Conservation (phyloP, 2,113 vertebrate species). For the Sinocyclocheilus anshuiensis region DNA sequence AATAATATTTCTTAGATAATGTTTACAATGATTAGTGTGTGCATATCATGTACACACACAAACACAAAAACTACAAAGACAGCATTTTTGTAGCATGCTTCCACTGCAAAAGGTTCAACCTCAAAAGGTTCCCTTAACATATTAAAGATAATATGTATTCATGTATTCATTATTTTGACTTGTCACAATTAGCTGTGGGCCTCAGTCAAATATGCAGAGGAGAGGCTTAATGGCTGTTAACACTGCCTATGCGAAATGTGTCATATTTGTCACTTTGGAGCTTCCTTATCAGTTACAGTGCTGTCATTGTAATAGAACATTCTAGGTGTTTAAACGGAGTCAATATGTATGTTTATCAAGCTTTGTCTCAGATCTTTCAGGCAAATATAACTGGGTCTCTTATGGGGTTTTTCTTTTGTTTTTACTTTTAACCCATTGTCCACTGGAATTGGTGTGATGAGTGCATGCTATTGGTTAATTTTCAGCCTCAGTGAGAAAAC, state of each 20-base stretch:
- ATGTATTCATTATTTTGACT: too few relatives aligned
- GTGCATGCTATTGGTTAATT: too few relatives aligned
- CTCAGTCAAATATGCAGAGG: neutral
- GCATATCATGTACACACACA: neutral
- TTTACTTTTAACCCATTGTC: too few relatives aligned
- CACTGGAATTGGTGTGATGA: too few relatives aligned
- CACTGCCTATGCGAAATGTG: neutral
- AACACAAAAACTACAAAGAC: neutral
- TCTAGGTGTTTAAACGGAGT: neutral
- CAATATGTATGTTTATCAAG: neutral
- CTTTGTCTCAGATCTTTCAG: neutral
- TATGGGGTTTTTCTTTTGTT: too few relatives aligned
- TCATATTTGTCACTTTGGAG: neutral
- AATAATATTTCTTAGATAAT: slow-evolving; percentile 40
- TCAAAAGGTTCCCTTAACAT: too few relatives aligned
- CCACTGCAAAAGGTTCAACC: too few relatives aligned
- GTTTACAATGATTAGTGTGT: neutral
- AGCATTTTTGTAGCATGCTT: neutral
- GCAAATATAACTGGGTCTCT: too few relatives aligned
- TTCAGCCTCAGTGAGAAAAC: too few relatives aligned
- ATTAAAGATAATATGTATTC: too few relatives aligned
- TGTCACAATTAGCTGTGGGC: too few relatives aligned
- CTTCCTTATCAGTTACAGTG: slow-evolving; percentile 57
- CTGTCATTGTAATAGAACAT: neutral
- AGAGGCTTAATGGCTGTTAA: neutral